phyloP scores from a whole-genome alignment of 2,888 invertebrate species.

The Drosophila robusta region DNA sequence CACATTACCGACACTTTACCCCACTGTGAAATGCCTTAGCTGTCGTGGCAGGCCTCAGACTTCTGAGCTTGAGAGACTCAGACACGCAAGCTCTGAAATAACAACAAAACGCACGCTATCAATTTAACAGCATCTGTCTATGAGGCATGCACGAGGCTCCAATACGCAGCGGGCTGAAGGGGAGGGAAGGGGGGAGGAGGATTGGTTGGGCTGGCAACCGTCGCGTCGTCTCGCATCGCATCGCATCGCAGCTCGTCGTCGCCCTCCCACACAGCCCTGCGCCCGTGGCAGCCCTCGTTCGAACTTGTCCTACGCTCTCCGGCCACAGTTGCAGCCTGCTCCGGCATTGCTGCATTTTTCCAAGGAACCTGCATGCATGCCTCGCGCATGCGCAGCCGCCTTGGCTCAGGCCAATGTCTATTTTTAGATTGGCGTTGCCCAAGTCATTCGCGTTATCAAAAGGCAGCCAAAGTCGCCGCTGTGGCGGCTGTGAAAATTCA shows the following conservation, averaged over 20 bases:
- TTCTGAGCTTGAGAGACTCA: slow-evolving; percentile 26
- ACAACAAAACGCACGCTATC: slow-evolving; percentile 72
- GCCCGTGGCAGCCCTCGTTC: slow-evolving; percentile 28
- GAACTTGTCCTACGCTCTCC: slow-evolving; percentile 49
- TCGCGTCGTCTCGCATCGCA: slow-evolving; percentile 17
- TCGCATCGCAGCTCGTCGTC: slow-evolving; percentile 1
- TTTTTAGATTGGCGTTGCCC: slow-evolving; percentile 53
- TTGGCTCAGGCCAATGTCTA: slow-evolving; percentile 37
- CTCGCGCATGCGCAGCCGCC: slow-evolving; percentile 43
- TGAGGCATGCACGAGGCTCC: slow-evolving; percentile 62
- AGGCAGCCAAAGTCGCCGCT: slow-evolving; percentile 58
- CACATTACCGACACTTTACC: slow-evolving; percentile 42
- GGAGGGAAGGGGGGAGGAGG: background rate
- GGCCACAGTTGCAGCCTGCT: background rate
- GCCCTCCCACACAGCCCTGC: slow-evolving; percentile 63
- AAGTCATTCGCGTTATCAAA: slow-evolving; percentile 59
- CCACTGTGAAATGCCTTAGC: slow-evolving; percentile 20
- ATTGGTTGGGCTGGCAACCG: slow-evolving; percentile 27
- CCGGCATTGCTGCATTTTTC: slow-evolving; percentile 65
- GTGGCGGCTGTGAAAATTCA: slow-evolving; percentile 67
- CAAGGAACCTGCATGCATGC: slow-evolving; percentile 73
- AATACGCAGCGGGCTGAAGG: slow-evolving; percentile 2
- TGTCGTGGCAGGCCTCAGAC: slow-evolving; percentile 13
- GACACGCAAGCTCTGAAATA: slow-evolving; percentile 62
- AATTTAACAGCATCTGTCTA: slow-evolving; percentile 84